These are phyloP conservation scores for Pelochelys cantorii DNA, from an alignment of 2,797 vertebrate genomes.

Conservation along the genomic window DNA sequence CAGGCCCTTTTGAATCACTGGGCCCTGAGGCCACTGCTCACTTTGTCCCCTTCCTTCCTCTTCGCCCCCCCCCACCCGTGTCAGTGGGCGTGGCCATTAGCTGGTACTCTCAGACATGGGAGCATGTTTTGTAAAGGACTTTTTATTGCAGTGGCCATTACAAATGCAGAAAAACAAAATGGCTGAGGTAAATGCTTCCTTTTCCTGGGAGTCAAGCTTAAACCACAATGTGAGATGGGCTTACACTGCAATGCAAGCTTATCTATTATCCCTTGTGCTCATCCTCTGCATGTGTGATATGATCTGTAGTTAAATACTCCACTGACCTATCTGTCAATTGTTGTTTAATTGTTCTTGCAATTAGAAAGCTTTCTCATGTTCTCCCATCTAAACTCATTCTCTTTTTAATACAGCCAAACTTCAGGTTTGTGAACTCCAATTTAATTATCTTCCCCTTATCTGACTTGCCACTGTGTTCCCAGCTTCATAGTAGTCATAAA, in stretches of 20 bases:
- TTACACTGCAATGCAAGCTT: background rate
- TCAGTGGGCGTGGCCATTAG: too few relatives aligned
- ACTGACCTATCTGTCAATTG: background rate
- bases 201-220: background rate
- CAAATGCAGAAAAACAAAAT: background rate
- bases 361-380: constrained; percentile 49
- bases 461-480: constrained; percentile 49
- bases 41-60: too few relatives aligned
- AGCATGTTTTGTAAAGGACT: background rate
- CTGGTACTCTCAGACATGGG: too few relatives aligned
- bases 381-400: constrained; percentile 58
- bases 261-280: background rate
- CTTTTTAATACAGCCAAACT: constrained; percentile 65
- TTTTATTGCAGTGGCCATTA: background rate
- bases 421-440: constrained; percentile 67
- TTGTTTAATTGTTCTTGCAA: constrained; percentile 31
- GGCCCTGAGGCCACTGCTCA: too few relatives aligned
- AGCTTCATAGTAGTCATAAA: constrained; percentile 46
- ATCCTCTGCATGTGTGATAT: background rate
- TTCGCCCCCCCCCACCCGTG: too few relatives aligned
- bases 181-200: background rate
- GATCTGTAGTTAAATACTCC: background rate
- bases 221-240: background rate
- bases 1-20: too few relatives aligned
- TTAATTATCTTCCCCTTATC: constrained; percentile 66